Base-by-base conservation (phyloP, 2,797 vertebrate genomes). In the Cirrhinus molitorella region DNA sequence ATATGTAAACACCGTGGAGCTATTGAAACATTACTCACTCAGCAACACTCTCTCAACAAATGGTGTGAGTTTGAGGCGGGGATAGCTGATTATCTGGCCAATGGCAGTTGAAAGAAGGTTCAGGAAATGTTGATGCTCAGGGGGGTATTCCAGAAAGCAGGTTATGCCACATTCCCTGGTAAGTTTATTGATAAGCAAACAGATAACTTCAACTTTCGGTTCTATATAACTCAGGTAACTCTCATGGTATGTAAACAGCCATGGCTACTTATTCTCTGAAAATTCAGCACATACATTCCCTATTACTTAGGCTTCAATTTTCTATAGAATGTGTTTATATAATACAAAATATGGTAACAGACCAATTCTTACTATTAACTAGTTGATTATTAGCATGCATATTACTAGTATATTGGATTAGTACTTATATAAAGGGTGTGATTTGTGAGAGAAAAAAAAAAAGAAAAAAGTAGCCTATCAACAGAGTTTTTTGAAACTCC, bases 111-210 rank as follows among this genome's bases (percentile, higher is more conserved):
- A 21, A 13, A 21, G 14, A 40, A 59, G 21, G 43, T 47, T 21
- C 19, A 31, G 17, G 59, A 49, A 49, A 47, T 65, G 37, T 45
- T 47, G 23, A 1, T n/a, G 43, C n/a, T 59, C 7, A 3, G 49
- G 28, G 49, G 49, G 47, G 19, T 74, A 74, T 57, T 75, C 73
- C 73, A 75, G 59, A 78, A 63, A 78, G 43, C 75, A 65, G 57
- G 75, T n/a, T 65, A 65, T 49, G 5, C 19, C 40, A 78, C 57
- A 77, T 63, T 47, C 16, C 23, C 1, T 2, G 23, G 5, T 31
- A 12, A 14, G 23, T 43, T 77, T 63, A 47, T 17, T 21, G 40
- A 47, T 31, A 19, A 61, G 37, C 6, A 25, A 45, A 45, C 40
- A 28, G 23, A 45, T 45, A 47, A 43, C 31, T 13, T 47, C 14